phyloP scores from a whole-genome alignment of 2,797 vertebrate species.

The Taenioides sp. region DNA sequence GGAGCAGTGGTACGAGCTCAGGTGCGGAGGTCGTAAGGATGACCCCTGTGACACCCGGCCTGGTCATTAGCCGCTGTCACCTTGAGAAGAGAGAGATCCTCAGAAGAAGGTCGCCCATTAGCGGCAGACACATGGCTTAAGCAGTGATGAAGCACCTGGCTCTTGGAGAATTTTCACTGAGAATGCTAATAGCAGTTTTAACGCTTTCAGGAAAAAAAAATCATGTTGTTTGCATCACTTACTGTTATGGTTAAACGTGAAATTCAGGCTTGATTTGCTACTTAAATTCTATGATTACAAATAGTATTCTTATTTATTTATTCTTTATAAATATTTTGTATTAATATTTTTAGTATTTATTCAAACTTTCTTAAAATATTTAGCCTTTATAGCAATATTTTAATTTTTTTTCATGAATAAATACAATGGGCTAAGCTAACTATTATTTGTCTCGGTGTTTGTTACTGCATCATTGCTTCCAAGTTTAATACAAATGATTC shows the following conservation, averaged over 20 bases:
- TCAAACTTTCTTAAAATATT: too few species aligned
- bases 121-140: constrained; percentile 25
- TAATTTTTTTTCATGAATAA: too few species aligned
- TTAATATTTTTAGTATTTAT: too few species aligned
- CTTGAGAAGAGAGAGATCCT: constrained; percentile 25
- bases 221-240: too few species aligned
- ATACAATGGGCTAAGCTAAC: too few species aligned
- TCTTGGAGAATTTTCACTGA: neutral
- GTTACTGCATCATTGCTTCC: too few species aligned
- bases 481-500: too few species aligned
- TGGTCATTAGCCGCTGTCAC: constrained; percentile 47
- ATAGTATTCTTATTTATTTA: too few species aligned
- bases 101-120: constrained; percentile 47
- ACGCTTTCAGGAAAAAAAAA: too few species aligned
- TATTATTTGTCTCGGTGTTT: too few species aligned
- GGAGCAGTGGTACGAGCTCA: constrained; percentile 24
- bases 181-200: neutral
- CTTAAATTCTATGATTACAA: neutral
- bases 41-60: constrained; percentile 25
- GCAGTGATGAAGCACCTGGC: constrained; percentile 22
- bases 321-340: too few species aligned
- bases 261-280: neutral
- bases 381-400: too few species aligned
- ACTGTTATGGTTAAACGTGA: neutral
- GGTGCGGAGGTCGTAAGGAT: constrained; percentile 36